Percentiles rank a stretch among this genome's conserved stretches.
Evolutionary conservation across 2,113 vertebrate species (phyloP).

Genomic region (Tapirus terrestris): DNA sequence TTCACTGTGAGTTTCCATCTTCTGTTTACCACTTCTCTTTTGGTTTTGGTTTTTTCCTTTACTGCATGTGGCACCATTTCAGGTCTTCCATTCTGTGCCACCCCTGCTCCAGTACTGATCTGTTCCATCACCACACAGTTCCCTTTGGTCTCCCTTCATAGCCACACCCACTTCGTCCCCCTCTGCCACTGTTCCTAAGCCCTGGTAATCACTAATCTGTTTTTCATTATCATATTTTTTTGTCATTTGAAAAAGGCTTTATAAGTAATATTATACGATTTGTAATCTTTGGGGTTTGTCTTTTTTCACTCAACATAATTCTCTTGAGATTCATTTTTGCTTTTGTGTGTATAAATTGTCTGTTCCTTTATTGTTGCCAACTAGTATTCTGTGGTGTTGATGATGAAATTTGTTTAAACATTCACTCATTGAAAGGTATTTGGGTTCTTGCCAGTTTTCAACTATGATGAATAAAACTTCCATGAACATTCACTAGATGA

Average conservation of each 20-base stretch:
- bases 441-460: background rate
- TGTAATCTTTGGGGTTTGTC: background rate
- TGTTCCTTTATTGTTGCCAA: background rate
- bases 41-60: background rate
- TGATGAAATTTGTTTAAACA: background rate
- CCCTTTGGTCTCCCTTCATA: background rate
- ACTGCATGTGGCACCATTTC: background rate
- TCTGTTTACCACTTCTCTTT: background rate
- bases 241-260: background rate
- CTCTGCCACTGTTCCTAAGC: background rate
- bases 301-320: background rate
- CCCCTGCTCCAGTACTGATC: background rate
- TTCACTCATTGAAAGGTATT: background rate
- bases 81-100: background rate
- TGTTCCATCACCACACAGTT: too few relatives aligned
- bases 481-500: background rate
- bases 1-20: background rate
- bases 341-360: background rate
- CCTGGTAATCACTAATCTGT: background rate
- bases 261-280: background rate
- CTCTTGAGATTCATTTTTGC: background rate
- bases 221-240: background rate
- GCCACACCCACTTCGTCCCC: background rate
- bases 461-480: background rate
- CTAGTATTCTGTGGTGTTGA: background rate